A percentile compares a stretch with the other conserved stretches of the same genome.
Evolutionary conservation across 2,888 invertebrate genomes (phyloP).

Genomic region (Hybos culiciformis): DNA sequence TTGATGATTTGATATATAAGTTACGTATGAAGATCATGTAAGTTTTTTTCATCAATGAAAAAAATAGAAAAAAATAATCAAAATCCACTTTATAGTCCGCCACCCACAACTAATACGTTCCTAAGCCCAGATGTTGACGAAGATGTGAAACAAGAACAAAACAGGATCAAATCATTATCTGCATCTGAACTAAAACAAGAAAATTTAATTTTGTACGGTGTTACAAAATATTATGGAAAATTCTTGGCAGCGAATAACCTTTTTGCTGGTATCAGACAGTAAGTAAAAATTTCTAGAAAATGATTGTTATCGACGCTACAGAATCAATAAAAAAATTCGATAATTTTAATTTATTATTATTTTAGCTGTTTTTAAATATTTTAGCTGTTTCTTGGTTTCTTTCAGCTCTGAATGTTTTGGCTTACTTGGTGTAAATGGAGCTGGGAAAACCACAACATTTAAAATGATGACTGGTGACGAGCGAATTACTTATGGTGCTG

Average conservation of each 20-base stretch:
- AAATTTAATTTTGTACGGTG: slow-evolving; percentile 46
- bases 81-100: too few relatives aligned
- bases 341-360: too few relatives aligned
- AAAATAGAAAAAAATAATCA: not conserved
- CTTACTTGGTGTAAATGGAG: slow-evolving; percentile 70
- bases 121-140: slow-evolving; percentile 29
- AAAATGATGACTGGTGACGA: slow-evolving; percentile 82
- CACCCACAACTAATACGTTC: slow-evolving; percentile 20
- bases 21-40: slow-evolving; percentile 7
- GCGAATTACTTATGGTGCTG: slow-evolving; percentile 52
- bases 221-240: slow-evolving; percentile 62
- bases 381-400: not conserved
- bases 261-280: slow-evolving; percentile 39
- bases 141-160: slow-evolving; percentile 45
- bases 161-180: slow-evolving; percentile 36
- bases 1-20: slow-evolving; percentile 14
- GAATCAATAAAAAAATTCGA: too few relatives aligned
- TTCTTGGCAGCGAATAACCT: slow-evolving; percentile 68
- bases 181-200: slow-evolving; percentile 30
- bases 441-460: slow-evolving; percentile 80
- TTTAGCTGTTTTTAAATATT: not conserved
- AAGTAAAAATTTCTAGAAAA: too few relatives aligned
- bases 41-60: not conserved
- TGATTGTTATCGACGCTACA: too few relatives aligned
- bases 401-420: slow-evolving; percentile 63